Conservation (phyloP, 2,113 vertebrate species). For the Crypturellus undulatus region DNA sequence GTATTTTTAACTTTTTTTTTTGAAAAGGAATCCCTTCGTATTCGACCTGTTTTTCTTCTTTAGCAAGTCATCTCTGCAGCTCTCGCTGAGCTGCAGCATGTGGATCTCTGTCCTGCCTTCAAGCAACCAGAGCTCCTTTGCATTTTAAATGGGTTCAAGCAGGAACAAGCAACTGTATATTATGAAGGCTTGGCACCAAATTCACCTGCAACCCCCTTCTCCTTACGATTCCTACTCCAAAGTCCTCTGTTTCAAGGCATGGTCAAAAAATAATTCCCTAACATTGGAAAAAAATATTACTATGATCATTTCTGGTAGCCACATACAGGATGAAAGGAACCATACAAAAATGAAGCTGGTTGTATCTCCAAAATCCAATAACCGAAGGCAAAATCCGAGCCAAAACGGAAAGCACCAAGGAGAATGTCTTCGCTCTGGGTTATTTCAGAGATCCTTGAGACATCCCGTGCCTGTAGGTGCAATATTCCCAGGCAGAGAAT, state of each 20-base stretch:
- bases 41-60: neutral
- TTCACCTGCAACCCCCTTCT: neutral
- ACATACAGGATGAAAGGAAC: neutral
- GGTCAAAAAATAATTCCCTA: neutral
- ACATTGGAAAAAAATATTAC: neutral
- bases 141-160: neutral
- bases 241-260: neutral
- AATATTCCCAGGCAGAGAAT: neutral
- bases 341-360: neutral
- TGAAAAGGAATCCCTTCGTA: neutral
- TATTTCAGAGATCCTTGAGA: neutral
- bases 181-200: neutral
- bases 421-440: neutral
- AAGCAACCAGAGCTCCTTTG: neutral
- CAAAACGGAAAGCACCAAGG: neutral
- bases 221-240: neutral
- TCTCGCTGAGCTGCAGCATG: neutral
- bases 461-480: neutral
- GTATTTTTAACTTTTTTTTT: neutral
- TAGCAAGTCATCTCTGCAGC: neutral
- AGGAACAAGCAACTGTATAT: neutral
- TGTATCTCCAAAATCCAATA: neutral
- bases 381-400: neutral
- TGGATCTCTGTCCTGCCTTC: neutral
- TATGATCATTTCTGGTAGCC: neutral